phyloP scores from a whole-genome alignment of 37 sponge, comb jelly and placozoan genomes.

The Beroe ovata region DNA sequence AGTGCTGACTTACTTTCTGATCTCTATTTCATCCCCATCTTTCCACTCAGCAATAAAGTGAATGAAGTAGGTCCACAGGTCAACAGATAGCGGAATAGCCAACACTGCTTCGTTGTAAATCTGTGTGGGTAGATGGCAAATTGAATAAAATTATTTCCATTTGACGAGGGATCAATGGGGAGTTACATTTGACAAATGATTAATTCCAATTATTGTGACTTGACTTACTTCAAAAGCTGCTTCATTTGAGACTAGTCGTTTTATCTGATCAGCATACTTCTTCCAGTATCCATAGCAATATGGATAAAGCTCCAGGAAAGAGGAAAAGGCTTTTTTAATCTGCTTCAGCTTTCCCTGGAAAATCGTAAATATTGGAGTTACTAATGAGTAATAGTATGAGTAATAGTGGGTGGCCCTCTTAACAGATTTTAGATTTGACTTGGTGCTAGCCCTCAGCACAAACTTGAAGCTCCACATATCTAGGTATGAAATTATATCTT shows the following conservation, averaged over 20 bases:
- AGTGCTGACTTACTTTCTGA: slow-evolving; percentile 69
- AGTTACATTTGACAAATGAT: no score
- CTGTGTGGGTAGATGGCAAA: slow-evolving; percentile 83
- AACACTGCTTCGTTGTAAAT: slow-evolving; percentile 76
- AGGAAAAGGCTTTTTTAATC: slow-evolving; percentile 74
- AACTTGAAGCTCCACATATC: no score
- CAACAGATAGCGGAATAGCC: slow-evolving; percentile 85
- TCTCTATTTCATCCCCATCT: slow-evolving; percentile 44
- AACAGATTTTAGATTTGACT: no score
- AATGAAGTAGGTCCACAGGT: slow-evolving; percentile 86
- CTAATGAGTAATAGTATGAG: background rate
- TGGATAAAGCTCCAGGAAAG: slow-evolving; percentile 78
- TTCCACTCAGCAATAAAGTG: slow-evolving; percentile 71
- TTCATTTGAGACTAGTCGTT: slow-evolving; percentile 61
- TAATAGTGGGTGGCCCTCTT: no score
- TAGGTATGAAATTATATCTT: no score
- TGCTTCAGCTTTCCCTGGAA: slow-evolving; percentile 69
- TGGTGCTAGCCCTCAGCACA: no score
- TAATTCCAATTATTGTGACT: background rate
- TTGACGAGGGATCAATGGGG: slow-evolving; percentile 69
- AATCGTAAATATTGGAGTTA: background rate
- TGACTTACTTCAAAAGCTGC: slow-evolving; percentile 69
- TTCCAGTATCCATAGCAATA: slow-evolving; percentile 96
- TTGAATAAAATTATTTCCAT: slow-evolving; percentile 75
- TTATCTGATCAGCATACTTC: slow-evolving; percentile 83